phyloP scores from a whole-genome alignment of 2,113 vertebrate species.

The Pandion haliaetus region DNA sequence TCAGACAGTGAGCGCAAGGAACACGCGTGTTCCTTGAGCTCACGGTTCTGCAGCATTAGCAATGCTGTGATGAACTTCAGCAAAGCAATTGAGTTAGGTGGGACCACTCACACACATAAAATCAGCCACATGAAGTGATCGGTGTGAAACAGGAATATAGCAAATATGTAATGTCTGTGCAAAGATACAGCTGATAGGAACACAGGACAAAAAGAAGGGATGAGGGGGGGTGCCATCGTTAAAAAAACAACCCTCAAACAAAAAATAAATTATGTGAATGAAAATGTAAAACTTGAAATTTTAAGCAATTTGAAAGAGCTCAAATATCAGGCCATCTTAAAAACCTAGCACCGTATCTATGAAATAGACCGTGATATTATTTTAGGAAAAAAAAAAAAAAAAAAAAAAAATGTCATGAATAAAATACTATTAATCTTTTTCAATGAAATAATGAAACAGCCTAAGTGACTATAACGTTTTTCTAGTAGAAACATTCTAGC shows the following conservation, averaged over 20 bases:
- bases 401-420: not conserved
- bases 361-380: not conserved
- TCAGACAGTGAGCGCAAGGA: not conserved
- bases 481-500: not conserved
- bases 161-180: not conserved
- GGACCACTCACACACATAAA: not conserved
- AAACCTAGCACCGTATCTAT: not conserved
- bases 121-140: not conserved
- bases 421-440: not conserved
- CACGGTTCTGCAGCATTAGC: accelerated
- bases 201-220: not conserved
- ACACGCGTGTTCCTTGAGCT: accelerated
- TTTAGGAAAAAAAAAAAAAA: not conserved
- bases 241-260: not conserved
- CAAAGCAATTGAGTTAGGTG: not conserved
- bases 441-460: not conserved
- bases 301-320: not conserved
- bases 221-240: accelerated
- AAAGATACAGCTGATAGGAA: not conserved
- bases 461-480: not conserved
- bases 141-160: not conserved
- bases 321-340: not conserved
- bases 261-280: not conserved
- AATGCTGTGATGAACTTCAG: not conserved
- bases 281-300: not conserved